Percentiles rank a stretch among this genome's conserved stretches.
Conservation (phyloP, 2,113 vertebrate species). For the Eulacestoma nigropectus region DNA sequence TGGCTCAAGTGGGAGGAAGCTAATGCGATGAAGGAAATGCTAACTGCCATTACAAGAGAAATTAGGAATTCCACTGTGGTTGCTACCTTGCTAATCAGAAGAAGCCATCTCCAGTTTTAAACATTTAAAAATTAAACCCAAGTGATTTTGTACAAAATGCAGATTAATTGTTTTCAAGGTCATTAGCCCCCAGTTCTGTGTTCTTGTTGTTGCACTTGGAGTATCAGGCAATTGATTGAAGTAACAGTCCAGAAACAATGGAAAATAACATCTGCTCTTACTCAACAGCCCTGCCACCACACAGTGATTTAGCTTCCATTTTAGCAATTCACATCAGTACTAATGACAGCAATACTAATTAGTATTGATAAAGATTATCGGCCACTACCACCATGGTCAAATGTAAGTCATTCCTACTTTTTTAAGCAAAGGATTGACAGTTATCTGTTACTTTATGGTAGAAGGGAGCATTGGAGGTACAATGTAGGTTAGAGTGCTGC, state of each 20-base stretch:
- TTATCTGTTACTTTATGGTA: background rate
- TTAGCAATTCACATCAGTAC: accelerated
- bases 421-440: background rate
- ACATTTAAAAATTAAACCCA: background rate
- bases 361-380: accelerated
- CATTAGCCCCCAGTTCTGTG: accelerated
- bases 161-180: background rate
- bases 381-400: background rate
- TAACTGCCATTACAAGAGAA: too few relatives aligned
- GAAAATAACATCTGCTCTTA: background rate
- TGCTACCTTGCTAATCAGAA: background rate
- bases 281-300: accelerated
- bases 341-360: accelerated
- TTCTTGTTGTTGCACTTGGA: background rate
- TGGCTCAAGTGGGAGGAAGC: background rate
- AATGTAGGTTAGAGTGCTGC: background rate
- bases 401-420: accelerated
- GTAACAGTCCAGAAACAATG: background rate
- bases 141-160: background rate
- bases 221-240: background rate
- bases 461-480: background rate
- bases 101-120: accelerated
- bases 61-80: accelerated
- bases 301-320: accelerated
- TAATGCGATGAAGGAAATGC: background rate